phyloP scores from a whole-genome alignment of 2,113 vertebrate genomes.

The Struthidea cinerea region DNA sequence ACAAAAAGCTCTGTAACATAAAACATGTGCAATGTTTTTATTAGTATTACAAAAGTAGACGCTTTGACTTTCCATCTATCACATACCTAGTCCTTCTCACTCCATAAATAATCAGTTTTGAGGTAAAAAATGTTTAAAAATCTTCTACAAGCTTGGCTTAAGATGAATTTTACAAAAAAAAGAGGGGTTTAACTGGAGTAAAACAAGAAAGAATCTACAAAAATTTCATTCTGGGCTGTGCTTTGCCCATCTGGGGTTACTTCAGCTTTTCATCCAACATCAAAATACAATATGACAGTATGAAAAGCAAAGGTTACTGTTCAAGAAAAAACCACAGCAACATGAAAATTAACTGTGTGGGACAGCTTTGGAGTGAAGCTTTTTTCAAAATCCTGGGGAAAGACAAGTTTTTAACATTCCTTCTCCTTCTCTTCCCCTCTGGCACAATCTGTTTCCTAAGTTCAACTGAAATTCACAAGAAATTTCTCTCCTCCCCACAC shows the following conservation, averaged over 20 bases:
- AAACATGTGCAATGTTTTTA: neutral
- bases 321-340: neutral
- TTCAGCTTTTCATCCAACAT: neutral
- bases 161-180: neutral
- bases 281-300: neutral
- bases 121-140: neutral
- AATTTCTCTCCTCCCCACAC: neutral
- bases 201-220: neutral
- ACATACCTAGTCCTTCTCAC: rapidly evolving
- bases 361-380: neutral
- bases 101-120: neutral
- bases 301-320: neutral
- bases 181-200: rapidly evolving
- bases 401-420: neutral
- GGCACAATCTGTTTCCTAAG: neutral
- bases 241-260: neutral
- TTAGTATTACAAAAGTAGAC: neutral
- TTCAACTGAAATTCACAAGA: neutral
- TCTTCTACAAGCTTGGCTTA: neutral
- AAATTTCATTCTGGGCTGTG: neutral
- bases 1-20: neutral
- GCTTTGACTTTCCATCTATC: neutral
- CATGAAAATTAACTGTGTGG: neutral
- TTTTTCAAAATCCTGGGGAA: neutral
- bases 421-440: neutral